Percentiles rank a stretch among this genome's conserved stretches.
phyloP scores from a whole-genome alignment of 2,113 vertebrate species.

The Mormyrus iriodes region DNA sequence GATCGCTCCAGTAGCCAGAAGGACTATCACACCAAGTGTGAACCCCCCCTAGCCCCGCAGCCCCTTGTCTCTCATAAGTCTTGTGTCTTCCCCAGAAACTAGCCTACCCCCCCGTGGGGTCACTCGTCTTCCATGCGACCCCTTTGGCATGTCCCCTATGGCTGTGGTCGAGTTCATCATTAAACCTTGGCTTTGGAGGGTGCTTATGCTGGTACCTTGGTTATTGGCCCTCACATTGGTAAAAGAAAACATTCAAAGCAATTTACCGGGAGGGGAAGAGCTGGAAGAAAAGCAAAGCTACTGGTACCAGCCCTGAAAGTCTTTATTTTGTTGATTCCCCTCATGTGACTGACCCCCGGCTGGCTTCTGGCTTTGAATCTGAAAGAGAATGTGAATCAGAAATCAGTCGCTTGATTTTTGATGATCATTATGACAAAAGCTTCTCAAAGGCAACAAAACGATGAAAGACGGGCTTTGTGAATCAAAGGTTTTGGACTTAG shows the following conservation, averaged over 20 bases:
- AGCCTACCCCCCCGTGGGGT: not conserved
- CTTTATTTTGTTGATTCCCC: not conserved
- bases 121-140: not conserved
- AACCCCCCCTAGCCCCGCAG: slow-evolving; percentile 33
- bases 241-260: not conserved
- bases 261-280: not conserved
- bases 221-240: not conserved
- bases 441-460: not conserved
- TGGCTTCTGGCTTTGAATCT: not conserved
- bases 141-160: not conserved
- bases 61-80: slow-evolving; percentile 3
- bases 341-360: not conserved
- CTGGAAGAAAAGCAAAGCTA: not conserved
- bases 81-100: not conserved
- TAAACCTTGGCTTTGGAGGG: not conserved
- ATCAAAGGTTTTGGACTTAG: not conserved
- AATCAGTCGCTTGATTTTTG: not conserved
- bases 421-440: not conserved
- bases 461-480: not conserved
- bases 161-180: not conserved
- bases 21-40: slow-evolving; percentile 67
- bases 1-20: slow-evolving; percentile 73
- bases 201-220: not conserved
- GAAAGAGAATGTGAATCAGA: not conserved
- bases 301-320: not conserved